Base-by-base conservation (phyloP, 2,888 invertebrate species). In the Conomelus anceps region DNA sequence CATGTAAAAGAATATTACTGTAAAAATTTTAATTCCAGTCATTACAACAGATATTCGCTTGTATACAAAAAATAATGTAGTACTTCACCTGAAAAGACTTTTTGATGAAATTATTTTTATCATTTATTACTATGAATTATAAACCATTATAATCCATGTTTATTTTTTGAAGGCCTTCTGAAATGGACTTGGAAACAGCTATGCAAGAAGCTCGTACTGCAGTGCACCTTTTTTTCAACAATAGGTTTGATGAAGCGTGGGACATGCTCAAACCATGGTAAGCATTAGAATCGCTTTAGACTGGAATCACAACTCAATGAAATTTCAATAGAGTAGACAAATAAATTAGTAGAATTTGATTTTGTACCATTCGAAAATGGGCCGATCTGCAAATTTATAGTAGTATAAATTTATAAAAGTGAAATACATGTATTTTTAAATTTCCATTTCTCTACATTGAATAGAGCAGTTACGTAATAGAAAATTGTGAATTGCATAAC, bases 181-280 rank as follows among this genome's bases (percentile, higher is more conserved):
- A 94, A 22, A 95, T 96, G 95, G 95, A 96, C 90, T 93, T 98
- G 91, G 94, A 95, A 84, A 94, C 95, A 29, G 96, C 97, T 0
- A 95, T 98, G 91, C 94, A 95, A 89, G 98, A 98, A 92, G 96
- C 97, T 20, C 96, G 96, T 92, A 93, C 94, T 88, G 98, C 98
- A 0, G 96, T 98, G n/a, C 95, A 96, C 92, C 96, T 96, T 92
- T 99, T 99, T 93, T 98, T 99, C 93, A 98, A 98, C 93, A 99
- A 99, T 93, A 96, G 97, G 92, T 97, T 98, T 91, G 94, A 95
- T 17, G 96, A 97, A 92, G 98, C 99, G 0, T 96, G 95, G 93
- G 94, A 95, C 89, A 94, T 97, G 90, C 95, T 98, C 95, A 95
- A 95, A 92, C 97, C 97, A 90, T 96, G 96, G 97, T 97, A 93